A percentile compares a stretch with the other conserved stretches of the same genome.
Evolutionary conservation across 2,113 vertebrate genomes (phyloP).

Genomic region (Agapornis roseicollis): DNA sequence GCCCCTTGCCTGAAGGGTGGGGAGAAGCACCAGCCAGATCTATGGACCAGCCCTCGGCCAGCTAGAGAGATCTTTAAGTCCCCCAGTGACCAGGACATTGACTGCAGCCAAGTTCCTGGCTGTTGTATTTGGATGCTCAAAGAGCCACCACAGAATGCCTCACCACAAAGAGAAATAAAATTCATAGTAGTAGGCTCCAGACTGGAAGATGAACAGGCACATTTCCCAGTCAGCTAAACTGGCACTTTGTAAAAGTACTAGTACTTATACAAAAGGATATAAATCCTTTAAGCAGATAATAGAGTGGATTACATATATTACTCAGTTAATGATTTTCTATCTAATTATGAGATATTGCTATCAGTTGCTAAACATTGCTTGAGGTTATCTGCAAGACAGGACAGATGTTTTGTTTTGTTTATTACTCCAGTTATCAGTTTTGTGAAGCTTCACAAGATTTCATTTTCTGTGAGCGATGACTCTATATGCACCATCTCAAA

Average conservation of each 20-base stretch:
- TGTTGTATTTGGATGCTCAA: background rate
- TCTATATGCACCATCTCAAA: background rate
- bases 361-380: background rate
- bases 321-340: slow-evolving; percentile 12
- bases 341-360: slow-evolving; percentile 11
- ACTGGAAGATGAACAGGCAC: background rate
- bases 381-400: background rate
- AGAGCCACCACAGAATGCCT: background rate
- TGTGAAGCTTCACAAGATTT: background rate
- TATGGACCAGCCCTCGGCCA: background rate
- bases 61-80: background rate
- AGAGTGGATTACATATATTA: slow-evolving; percentile 11
- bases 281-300: slow-evolving; percentile 29
- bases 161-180: background rate
- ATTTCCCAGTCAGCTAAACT: background rate
- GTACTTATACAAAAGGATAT: background rate
- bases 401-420: slow-evolving; percentile 48
- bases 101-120: background rate
- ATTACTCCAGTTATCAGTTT: slow-evolving; percentile 18
- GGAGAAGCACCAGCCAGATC: background rate
- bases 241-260: background rate
- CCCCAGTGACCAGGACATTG: background rate
- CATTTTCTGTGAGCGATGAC: slow-evolving; percentile 3
- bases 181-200: background rate
- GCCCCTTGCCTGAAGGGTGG: background rate